Conservation (phyloP, 2,797 vertebrate species). For the Hipposideros larvatus region DNA sequence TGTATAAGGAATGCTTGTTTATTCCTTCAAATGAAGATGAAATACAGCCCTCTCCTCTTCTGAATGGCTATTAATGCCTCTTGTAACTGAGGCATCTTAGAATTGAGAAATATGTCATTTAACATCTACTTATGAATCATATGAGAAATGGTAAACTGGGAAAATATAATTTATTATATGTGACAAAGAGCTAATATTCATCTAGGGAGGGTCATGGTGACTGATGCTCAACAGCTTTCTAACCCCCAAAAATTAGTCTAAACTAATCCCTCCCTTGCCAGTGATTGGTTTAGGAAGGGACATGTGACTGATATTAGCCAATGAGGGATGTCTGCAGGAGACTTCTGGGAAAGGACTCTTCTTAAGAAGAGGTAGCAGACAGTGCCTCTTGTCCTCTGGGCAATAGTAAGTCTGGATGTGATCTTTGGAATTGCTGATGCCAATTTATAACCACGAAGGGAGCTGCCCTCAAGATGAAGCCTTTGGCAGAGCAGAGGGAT, state of each 20-base stretch:
- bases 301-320: neutral
- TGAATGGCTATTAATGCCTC: neutral
- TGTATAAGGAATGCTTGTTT: neutral
- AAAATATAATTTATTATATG: constrained; percentile 21
- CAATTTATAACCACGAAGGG: neutral
- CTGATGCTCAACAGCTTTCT: neutral
- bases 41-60: neutral
- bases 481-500: neutral
- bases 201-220: neutral
- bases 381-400: neutral
- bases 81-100: neutral
- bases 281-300: constrained; percentile 13
- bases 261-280: neutral
- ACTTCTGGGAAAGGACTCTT: neutral
- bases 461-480: neutral
- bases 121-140: neutral
- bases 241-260: neutral
- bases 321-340: neutral
- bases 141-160: neutral
- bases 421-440: neutral
- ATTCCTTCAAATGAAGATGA: neutral
- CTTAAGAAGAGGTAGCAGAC: neutral
- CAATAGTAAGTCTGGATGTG: neutral
- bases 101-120: neutral
- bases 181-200: neutral